Evolutionary conservation across 2,888 invertebrate species (phyloP).

Genomic region (Drosophila mimetica): DNA sequence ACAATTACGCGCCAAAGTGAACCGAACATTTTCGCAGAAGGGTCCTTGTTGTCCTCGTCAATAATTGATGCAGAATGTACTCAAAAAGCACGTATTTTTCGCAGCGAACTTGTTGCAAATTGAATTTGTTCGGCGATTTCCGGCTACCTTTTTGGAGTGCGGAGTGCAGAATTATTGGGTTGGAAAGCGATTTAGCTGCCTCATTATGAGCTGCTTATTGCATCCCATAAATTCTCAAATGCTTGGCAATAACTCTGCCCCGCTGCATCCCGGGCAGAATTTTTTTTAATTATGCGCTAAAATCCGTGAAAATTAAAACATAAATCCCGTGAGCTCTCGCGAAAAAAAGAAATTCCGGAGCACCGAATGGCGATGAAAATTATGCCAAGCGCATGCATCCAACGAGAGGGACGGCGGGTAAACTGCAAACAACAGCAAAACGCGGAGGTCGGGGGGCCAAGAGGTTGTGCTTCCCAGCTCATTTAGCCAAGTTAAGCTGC

Average conservation of each 20-base stretch:
- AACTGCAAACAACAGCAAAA: constrained; percentile 44
- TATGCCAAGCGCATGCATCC: constrained; percentile 54
- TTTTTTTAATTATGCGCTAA: constrained; percentile 66
- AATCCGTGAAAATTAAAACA: constrained; percentile 73
- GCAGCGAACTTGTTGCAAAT: constrained; percentile 21
- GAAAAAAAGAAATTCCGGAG: constrained; percentile 40
- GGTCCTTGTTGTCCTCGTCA: constrained; percentile 29
- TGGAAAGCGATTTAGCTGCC: constrained; percentile 35
- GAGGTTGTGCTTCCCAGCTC: constrained; percentile 56
- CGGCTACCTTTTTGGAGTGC: constrained; percentile 3
- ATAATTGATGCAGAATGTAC: constrained; percentile 49
- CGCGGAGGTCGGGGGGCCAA: constrained; percentile 21
- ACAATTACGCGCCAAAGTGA: constrained; percentile 44
- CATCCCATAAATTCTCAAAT: constrained; percentile 28
- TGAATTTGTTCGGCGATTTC: constrained; percentile 27
- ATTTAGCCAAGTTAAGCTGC: constrained; percentile 75
- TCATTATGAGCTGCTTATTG: constrained; percentile 37
- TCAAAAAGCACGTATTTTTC: constrained; percentile 19
- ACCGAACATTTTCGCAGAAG: constrained; percentile 20
- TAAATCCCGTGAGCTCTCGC: constrained; percentile 50
- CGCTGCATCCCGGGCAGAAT: constrained; percentile 5
- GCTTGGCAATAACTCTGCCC: constrained; percentile 20
- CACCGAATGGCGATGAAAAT: constrained; percentile 54
- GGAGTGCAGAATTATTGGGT: constrained; percentile 28
- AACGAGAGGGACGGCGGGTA: constrained; percentile 6